Evolutionary conservation across 1,140 invertebrate genomes (phyloP).

Genomic region (Spodoptera litura): DNA sequence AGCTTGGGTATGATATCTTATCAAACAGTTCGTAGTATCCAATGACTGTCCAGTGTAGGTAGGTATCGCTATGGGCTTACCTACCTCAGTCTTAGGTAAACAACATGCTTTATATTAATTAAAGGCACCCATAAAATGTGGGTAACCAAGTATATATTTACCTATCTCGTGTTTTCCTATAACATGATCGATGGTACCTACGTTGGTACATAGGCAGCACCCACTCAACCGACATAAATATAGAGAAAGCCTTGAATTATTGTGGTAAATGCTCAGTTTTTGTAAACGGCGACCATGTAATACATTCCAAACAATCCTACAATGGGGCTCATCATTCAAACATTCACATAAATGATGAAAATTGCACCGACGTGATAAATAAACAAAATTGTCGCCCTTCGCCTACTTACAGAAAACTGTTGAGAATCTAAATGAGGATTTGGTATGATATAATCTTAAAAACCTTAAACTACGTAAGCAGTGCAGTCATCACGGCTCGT

Average conservation of each 20-base stretch:
- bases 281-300: constrained; percentile 58
- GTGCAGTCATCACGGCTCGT: neutral
- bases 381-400: constrained; percentile 50
- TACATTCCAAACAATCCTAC: constrained; percentile 55
- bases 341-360: constrained; percentile 46
- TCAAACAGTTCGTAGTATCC: too few species aligned
- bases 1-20: too few species aligned
- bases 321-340: constrained; percentile 39
- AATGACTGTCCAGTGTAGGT: too few species aligned
- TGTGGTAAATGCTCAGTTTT: constrained; percentile 48
- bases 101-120: too few species aligned
- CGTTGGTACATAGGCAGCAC: neutral
- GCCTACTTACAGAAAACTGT: constrained; percentile 39
- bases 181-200: neutral
- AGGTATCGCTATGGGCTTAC: too few species aligned
- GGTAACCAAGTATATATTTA: too few species aligned
- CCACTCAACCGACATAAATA: constrained; percentile 9
- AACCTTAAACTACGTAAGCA: constrained; percentile 17
- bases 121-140: too few species aligned
- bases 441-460: constrained; percentile 10
- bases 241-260: constrained; percentile 50
- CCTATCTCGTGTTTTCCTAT: too few species aligned
- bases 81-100: too few species aligned
- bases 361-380: constrained; percentile 42
- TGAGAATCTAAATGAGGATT: constrained; percentile 26